A percentile compares a stretch with the other conserved stretches of the same genome.
These are phyloP conservation scores for Aurelia aurita DNA, from an alignment of 30 jellyfish, hydroid and myxozoan genomes.

Conservation along the genomic window DNA sequence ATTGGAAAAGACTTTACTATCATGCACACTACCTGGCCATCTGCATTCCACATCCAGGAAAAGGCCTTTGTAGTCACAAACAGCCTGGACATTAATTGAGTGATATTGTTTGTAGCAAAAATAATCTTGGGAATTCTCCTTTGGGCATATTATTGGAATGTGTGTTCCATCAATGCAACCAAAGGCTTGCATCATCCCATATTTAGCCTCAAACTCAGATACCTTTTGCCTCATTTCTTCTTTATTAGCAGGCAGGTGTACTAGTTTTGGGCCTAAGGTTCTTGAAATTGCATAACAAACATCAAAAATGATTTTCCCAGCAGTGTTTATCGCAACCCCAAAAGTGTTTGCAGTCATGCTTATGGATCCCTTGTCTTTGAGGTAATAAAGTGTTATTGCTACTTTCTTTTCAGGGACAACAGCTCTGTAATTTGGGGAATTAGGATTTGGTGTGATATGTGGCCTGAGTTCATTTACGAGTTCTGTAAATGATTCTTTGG, in stretches of 20 bases:
- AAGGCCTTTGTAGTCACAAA: constrained; percentile 66
- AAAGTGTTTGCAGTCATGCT: constrained; percentile 53
- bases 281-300: constrained; percentile 57
- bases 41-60: constrained; percentile 79
- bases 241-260: constrained; percentile 39
- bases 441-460: too few relatives aligned
- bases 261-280: constrained; percentile 49
- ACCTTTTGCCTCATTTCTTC: constrained; percentile 64
- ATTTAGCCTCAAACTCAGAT: constrained; percentile 61
- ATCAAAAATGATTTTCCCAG: constrained; percentile 4
- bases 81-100: constrained; percentile 68
- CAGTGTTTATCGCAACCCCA: constrained; percentile 70
- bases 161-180: constrained; percentile 79
- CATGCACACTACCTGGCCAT: constrained; percentile 73
- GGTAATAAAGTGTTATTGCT: constrained; percentile 44
- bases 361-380: constrained; percentile 64
- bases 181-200: too few relatives aligned
- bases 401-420: constrained; percentile 43
- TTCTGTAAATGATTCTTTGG: too few relatives aligned
- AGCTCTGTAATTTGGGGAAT: too few relatives aligned
- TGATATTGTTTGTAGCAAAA: constrained; percentile 56
- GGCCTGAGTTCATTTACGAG: too few relatives aligned
- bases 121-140: constrained; percentile 41
- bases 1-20: constrained; percentile 66
- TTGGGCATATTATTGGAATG: constrained; percentile 56